phyloP scores from a whole-genome alignment of 2,797 vertebrate genomes.

The Rhincodon typus region DNA sequence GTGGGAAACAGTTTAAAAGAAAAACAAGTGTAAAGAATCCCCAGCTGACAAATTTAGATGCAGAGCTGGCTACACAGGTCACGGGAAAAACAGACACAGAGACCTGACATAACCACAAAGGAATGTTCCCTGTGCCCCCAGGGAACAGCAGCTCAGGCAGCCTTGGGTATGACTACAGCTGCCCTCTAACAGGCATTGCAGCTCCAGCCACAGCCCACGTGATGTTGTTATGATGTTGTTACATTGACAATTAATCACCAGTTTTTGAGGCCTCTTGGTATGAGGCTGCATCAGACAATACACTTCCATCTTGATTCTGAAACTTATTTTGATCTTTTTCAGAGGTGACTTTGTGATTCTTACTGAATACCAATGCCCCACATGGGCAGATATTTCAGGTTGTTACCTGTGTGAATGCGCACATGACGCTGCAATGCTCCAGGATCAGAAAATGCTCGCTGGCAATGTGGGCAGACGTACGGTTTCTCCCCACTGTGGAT shows the following conservation, averaged over 20 bases:
- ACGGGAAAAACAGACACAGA: not conserved
- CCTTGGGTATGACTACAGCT: not conserved
- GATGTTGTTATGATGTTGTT: not conserved
- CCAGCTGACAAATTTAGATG: not conserved
- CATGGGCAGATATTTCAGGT: not conserved
- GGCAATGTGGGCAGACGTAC: slow-evolving; percentile 84
- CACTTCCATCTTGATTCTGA: not conserved
- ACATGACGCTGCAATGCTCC: slow-evolving; percentile 90
- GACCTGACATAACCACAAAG: not conserved
- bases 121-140: not conserved
- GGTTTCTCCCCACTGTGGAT: slow-evolving; percentile 97
- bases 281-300: not conserved
- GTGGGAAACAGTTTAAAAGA: not conserved
- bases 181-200: not conserved
- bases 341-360: not conserved
- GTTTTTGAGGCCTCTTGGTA: not conserved
- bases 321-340: not conserved
- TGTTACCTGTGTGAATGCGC: slow-evolving; percentile 91
- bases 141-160: not conserved
- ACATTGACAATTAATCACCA: not conserved
- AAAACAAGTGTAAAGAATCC: not conserved
- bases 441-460: slow-evolving; percentile 89
- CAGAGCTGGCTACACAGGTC: not conserved
- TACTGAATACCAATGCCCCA: not conserved
- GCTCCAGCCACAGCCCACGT: not conserved